Base-by-base conservation (phyloP, 1,140 invertebrate genomes). In the Lamellibrachia luymesi region DNA sequence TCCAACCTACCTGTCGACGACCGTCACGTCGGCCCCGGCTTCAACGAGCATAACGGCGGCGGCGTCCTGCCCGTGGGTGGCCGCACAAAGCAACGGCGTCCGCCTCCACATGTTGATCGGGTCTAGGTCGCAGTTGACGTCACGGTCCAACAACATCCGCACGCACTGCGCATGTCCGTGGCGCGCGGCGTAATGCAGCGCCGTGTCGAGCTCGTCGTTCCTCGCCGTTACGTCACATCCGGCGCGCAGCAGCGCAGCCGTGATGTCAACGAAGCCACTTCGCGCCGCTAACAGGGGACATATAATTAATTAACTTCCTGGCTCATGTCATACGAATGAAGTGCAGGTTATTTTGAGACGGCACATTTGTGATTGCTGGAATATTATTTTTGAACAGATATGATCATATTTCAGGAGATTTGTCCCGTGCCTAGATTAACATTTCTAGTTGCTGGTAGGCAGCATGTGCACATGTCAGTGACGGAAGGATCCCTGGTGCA, bases 161-260 rank as follows among this genome's bases (percentile, higher is more conserved):
- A 92, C 49, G 92, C 52, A 52, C 51, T 92, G 50, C 27, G 92
- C 50, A 38, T 64, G 50, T 27, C 92, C 92, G 50, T 92, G 27
- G 13, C 27, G 27, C 27, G 92, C 92, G 50, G 92, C 92, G 92
- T 92, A 92, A 52, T 52, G 50, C 92, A 92, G 6, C 27, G 92
- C 92, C 50, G 50, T 92, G 50, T 92, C 92, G 27, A 38, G 27
- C 27, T 92, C 92, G 8, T 92, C 27, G 92, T 56, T 92, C 52
- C 51, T 51, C 7, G 92, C 51, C 2, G 50, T 92, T 7, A 92
- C 4, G 50, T 92, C 25, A 51, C 90, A 91, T 49, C 50, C 90
- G 38, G 38, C 90, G 49, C 22, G 90, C 25, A 91, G 90, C 8
- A 91, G 90, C 50, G 50, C 50, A 13, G 49, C 49, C 2, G 27